These are phyloP conservation scores for Biston betularia DNA, from an alignment of 2,888 invertebrate species.

Conservation along the genomic window DNA sequence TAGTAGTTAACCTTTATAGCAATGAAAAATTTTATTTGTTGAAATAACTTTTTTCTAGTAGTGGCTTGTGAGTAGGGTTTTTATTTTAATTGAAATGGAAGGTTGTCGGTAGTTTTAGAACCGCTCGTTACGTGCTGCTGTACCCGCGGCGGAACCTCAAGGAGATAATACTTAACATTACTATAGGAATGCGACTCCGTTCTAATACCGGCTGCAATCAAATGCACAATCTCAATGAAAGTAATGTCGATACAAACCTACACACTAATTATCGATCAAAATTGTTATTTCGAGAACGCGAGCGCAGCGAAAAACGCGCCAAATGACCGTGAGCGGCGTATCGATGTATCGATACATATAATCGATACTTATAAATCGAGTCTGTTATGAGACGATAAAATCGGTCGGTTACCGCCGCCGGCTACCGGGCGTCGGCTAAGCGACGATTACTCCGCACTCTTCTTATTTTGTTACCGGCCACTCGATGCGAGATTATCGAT, in stretches of 20 bases:
- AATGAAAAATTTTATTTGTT: background rate
- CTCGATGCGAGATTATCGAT: conserved; percentile 85
- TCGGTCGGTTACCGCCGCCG: conserved; percentile 79
- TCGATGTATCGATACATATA: conserved; percentile 84
- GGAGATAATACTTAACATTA: conserved; percentile 29
- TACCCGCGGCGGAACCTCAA: conserved; percentile 10
- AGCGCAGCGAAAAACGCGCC: conserved; percentile 70
- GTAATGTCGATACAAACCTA: conserved; percentile 36
- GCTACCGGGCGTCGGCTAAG: conserved; percentile 85
- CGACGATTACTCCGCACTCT: conserved; percentile 81
- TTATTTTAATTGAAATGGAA: conserved; percentile 1
- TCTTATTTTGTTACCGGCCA: conserved; percentile 77
- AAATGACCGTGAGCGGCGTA: conserved; percentile 79
- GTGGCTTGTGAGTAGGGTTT: background rate
- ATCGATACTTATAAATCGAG: conserved; percentile 86
- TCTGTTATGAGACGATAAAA: conserved; percentile 85
- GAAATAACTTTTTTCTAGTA: background rate
- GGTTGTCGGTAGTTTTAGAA: conserved; percentile 3
- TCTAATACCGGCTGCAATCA: conserved; percentile 26
- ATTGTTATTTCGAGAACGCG: conserved; percentile 61
- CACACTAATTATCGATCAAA: conserved; percentile 65
- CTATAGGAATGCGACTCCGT: conserved; percentile 32
- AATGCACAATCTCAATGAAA: conserved; percentile 21
- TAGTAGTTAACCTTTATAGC: background rate
- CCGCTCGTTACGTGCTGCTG: background rate